Evolutionary conservation across 1,140 invertebrate genomes (phyloP).

Genomic region (Linepithema humile): DNA sequence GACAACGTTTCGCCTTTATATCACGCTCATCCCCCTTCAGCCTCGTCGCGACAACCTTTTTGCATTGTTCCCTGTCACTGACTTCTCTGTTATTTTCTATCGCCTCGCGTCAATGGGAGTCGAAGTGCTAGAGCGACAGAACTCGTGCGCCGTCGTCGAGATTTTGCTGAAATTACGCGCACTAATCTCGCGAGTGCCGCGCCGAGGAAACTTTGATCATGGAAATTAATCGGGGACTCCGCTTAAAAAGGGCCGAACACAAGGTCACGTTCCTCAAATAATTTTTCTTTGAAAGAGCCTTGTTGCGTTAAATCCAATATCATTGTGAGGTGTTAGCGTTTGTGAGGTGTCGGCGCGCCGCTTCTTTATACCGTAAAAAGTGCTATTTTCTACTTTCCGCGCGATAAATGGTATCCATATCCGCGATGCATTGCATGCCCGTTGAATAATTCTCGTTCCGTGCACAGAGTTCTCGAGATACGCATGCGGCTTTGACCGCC

Average conservation of each 20-base stretch:
- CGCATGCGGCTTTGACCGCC: constrained; percentile 39
- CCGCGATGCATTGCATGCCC: background rate
- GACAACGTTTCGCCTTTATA: background rate
- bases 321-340: background rate
- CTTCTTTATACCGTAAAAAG: background rate
- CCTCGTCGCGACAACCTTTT: constrained; percentile 2
- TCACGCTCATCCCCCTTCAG: background rate
- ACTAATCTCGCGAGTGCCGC: no score
- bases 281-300: background rate
- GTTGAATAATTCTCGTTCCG: no score
- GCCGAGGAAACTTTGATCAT: background rate
- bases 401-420: background rate
- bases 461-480: constrained; percentile 32
- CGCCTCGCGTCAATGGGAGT: no score
- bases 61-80: background rate
- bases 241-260: background rate
- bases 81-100: no score
- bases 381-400: constrained; percentile 4
- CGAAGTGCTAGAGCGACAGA: background rate
- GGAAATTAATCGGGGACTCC: background rate
- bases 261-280: background rate
- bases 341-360: background rate
- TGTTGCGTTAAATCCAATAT: background rate
- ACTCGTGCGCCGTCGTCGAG: background rate
- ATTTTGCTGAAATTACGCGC: background rate